A percentile compares a stretch with the other conserved stretches of the same genome.
phyloP scores from a whole-genome alignment of 2,888 invertebrate species.

The Lasius platythorax region DNA sequence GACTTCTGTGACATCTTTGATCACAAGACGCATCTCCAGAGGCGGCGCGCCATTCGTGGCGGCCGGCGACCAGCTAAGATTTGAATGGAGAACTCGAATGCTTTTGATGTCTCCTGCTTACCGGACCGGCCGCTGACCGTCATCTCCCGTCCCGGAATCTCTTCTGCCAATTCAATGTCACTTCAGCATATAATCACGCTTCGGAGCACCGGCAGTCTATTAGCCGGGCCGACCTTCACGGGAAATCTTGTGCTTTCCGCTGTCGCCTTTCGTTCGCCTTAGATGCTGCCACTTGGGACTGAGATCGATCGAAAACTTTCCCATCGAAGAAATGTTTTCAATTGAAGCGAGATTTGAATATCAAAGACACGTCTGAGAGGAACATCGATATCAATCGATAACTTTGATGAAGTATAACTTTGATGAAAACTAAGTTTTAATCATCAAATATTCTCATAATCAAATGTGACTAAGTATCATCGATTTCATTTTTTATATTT shows the following conservation, averaged over 20 bases:
- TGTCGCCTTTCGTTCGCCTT: slow-evolving; percentile 32
- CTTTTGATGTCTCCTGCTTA: slow-evolving; percentile 82
- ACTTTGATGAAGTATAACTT: not conserved
- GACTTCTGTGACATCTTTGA: slow-evolving; percentile 82
- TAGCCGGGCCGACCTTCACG: slow-evolving; percentile 38
- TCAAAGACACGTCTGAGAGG: not conserved
- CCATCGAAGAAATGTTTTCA: slow-evolving; percentile 43
- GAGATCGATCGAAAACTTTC: slow-evolving; percentile 32
- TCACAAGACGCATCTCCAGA: slow-evolving; percentile 79
- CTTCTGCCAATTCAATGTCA: slow-evolving; percentile 64
- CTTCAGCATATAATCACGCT: slow-evolving; percentile 63
- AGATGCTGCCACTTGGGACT: not conserved
- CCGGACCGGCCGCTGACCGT: slow-evolving; percentile 72
- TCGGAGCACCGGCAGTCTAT: slow-evolving; percentile 57
- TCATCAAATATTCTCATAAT: not conserved
- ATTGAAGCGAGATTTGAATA: slow-evolving; percentile 13
- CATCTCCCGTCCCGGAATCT: slow-evolving; percentile 63
- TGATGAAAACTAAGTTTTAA: not conserved
- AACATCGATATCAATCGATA: slow-evolving; percentile 23
- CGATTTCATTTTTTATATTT: not conserved
- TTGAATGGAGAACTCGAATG: slow-evolving; percentile 80
- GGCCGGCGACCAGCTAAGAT: slow-evolving; percentile 78
- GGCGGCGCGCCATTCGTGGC: slow-evolving; percentile 73
- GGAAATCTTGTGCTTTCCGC: slow-evolving; percentile 8
- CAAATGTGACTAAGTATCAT: not conserved